Evolutionary conservation across 2,888 invertebrate species (phyloP).

Genomic region (Drosophila neonasuta): DNA sequence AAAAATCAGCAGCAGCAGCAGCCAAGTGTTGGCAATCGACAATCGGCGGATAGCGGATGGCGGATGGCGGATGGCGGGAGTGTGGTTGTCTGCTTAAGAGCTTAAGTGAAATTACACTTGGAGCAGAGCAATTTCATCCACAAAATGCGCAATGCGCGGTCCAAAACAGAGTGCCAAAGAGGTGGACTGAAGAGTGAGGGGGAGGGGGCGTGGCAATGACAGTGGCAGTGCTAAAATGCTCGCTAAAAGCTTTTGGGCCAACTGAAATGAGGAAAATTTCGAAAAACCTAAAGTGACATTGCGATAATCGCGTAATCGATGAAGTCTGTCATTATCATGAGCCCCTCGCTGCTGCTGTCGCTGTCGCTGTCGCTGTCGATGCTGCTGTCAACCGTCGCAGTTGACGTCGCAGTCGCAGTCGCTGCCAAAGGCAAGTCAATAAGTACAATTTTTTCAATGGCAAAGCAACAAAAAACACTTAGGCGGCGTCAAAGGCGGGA

Average conservation of each 20-base stretch:
- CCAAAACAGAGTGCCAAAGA: conserved; percentile 16
- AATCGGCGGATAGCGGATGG: neutral
- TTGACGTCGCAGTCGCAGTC: conserved; percentile 1
- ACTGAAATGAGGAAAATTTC: conserved; percentile 64
- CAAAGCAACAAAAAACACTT: conserved; percentile 60
- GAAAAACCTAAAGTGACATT: conserved; percentile 73
- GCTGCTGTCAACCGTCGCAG: conserved; percentile 17
- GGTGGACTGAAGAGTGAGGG: no score
- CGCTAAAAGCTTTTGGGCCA: conserved; percentile 70
- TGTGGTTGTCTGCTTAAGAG: conserved; percentile 69
- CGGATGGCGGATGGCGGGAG: neutral
- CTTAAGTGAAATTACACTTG: conserved; percentile 78
- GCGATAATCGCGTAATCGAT: conserved; percentile 78
- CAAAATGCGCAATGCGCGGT: conserved; percentile 54
- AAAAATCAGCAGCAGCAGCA: conserved; percentile 21
- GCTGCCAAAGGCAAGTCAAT: conserved; percentile 65
- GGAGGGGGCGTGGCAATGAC: conserved; percentile 37
- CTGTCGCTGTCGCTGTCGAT: neutral
- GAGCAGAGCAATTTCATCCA: conserved; percentile 72
- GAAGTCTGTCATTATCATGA: conserved; percentile 77
- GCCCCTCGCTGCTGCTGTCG: conserved; percentile 34
- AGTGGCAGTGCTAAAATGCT: conserved; percentile 45
- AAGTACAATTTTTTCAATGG: conserved; percentile 64
- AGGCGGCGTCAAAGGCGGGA: conserved; percentile 32
- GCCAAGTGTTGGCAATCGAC: conserved; percentile 19